Evolutionary conservation across 2,797 vertebrate genomes (phyloP).

Genomic region (Tolypeutes matacus): DNA sequence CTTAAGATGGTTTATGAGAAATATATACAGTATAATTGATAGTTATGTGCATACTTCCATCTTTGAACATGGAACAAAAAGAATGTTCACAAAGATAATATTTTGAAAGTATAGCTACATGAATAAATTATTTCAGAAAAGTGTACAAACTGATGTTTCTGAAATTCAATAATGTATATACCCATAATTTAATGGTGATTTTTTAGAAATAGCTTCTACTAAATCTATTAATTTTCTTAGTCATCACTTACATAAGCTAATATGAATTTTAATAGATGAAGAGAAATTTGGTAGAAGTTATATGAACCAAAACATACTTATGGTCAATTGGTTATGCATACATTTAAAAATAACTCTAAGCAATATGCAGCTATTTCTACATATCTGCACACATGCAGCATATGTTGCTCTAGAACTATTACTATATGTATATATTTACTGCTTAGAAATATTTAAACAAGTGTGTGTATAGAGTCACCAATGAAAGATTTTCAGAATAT

Average conservation of each 20-base stretch:
- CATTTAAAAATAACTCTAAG: neutral
- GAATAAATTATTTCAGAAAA: constrained; percentile 17
- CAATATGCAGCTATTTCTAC: neutral
- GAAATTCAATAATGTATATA: neutral
- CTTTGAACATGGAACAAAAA: neutral
- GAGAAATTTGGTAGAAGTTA: neutral
- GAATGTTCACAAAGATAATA: neutral
- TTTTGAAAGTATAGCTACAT: neutral
- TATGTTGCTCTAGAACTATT: neutral
- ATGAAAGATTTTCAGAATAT: neutral
- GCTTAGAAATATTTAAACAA: neutral
- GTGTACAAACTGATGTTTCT: neutral
- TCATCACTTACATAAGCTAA: neutral
- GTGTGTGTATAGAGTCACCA: neutral
- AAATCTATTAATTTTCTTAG: neutral
- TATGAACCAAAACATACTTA: constrained; percentile 21
- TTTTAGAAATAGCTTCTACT: neutral
- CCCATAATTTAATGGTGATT: neutral
- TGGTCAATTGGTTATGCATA: neutral
- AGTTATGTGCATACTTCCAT: neutral
- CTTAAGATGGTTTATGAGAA: neutral
- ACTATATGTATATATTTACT: neutral
- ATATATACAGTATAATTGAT: neutral
- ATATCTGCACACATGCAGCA: neutral
- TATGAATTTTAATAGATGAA: neutral